These are phyloP conservation scores for Microcebus lehilahytsara DNA, from an alignment of 2,113 vertebrate species.

Conservation along the genomic window DNA sequence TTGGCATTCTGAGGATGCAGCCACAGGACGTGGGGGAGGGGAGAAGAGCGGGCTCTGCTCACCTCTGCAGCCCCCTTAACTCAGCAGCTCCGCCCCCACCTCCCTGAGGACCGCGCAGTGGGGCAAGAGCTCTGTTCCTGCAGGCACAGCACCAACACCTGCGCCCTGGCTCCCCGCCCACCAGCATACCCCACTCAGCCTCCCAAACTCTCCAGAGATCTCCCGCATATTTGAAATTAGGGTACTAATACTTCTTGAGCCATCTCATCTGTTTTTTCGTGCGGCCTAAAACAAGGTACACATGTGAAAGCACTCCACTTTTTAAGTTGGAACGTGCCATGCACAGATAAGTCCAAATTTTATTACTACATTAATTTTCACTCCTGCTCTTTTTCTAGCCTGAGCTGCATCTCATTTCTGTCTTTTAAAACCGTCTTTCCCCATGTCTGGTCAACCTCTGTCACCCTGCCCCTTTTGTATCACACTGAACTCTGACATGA, in stretches of 20 bases:
- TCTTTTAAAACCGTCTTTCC: background rate
- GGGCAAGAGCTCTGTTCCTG: background rate
- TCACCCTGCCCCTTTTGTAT: background rate
- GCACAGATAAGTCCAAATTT: background rate
- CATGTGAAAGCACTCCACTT: background rate
- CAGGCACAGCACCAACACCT: background rate
- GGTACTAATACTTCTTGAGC: background rate
- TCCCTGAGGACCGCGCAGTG: background rate
- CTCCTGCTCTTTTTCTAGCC: constrained; percentile 14
- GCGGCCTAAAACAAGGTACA: background rate
- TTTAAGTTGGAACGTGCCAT: background rate
- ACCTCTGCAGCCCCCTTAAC: background rate
- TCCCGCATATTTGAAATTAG: background rate
- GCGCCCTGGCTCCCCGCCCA: background rate
- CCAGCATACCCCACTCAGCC: background rate
- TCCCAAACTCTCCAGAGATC: background rate
- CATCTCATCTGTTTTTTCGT: background rate
- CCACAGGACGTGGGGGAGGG: background rate
- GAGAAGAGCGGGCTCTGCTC: background rate
- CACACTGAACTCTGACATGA: background rate
- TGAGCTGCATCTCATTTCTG: background rate
- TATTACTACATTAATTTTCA: background rate
- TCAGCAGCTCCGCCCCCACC: background rate
- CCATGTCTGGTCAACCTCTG: background rate
- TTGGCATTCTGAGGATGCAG: background rate